Evolutionary conservation across 2,113 vertebrate genomes (phyloP), one percentile per base, ranked within the genome.

Genomic region (Corvus hawaiiensis): DNA sequence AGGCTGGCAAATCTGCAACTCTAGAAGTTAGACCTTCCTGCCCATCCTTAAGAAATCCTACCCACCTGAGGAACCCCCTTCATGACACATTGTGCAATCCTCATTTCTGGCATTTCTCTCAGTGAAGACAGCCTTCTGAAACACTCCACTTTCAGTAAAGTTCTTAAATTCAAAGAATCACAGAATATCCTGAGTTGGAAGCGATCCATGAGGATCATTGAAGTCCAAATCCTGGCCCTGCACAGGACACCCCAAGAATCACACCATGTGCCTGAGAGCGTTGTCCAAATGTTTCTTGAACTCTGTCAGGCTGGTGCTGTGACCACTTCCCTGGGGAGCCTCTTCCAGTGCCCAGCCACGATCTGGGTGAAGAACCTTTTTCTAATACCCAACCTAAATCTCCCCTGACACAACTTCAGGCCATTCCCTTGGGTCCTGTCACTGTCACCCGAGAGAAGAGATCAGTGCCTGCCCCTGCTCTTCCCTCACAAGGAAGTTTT

Each of bases 31-130:
- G 13, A 16, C 15, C 16, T 63, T 63, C 35, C n/a, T 67, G n/a
- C 13, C 16, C 71, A 27, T 43, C 10, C 55, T 76, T 55, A 51
- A 13, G 56, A 84, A 81, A 89, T 75, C 3, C 49, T 26, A 64
- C 11, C 3, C 1, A 4, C 7, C 28, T 52, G 12, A 54, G 46
- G 20, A 92, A 61, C 1, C 0, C 0, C 0, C 44, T 49, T 71
- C 37, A 49, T 19, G 55, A 66, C 13, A 52, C 8, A 11, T 6
- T 32, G 10, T 49, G n/a, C 37, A 46, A 11, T 48, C 27, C 46
- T 69, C 67, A 63, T 37, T 37, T 37, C 0, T 13, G 23, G 46
- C 16, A 11, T 35, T 83, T 43, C 16, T 68, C 46, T 80, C 32
- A 51, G 28, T 28, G 23, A 83, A 76, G 18, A 46, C 9, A 64